Evolutionary conservation across 2,888 invertebrate genomes (phyloP), one percentile per base, ranked within the genome.

Genomic region (Orchesella flavescens): DNA sequence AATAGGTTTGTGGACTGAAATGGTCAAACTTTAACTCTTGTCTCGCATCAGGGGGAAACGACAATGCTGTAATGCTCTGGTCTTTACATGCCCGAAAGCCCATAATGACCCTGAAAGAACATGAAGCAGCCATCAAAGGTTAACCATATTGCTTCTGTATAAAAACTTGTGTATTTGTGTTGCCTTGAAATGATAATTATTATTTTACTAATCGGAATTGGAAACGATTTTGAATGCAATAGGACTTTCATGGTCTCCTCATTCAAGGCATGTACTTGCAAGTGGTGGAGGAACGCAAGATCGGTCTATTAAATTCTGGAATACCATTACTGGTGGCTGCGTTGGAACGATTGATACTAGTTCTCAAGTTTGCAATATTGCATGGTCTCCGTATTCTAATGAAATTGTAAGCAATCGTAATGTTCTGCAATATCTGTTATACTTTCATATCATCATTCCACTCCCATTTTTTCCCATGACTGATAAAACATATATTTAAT

Each of bases 211-310:
- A 34, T 7, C n/a, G n/a, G 7, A 34, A 34, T 34, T 34, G 34
- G 34, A 7, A 34, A 34, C 53, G 1, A 55, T 82, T 49, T 69
- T 69, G 68, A 12, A 57, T 10, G 21, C 79, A 59, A 4, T 84
- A 90, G 99, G 99, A 0, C 97, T 99, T 88, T 98, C 98, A 24
- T 99, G 99, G 99, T 98, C 97, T 1, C 98, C 99, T 0, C 98
- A 99, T 91, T 98, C 98, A 91, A 98, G 98, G 91, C 98, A 98
- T 0, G 91, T 99, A 73, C 91, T 99, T 84, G 98, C 98, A 0
- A 96, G 96, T 57, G 99, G 99, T 63, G 99, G 99, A n/a, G 99
- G 99, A n/a, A 99, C 99, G 0, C 98, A 98, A 0, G 99, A 99
- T 91, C 92, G 98, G 21, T 83, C 83, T 49, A 97, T 98, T 85